Conservation (phyloP, 2,888 invertebrate genomes). For the Standfussiana lucernea region DNA sequence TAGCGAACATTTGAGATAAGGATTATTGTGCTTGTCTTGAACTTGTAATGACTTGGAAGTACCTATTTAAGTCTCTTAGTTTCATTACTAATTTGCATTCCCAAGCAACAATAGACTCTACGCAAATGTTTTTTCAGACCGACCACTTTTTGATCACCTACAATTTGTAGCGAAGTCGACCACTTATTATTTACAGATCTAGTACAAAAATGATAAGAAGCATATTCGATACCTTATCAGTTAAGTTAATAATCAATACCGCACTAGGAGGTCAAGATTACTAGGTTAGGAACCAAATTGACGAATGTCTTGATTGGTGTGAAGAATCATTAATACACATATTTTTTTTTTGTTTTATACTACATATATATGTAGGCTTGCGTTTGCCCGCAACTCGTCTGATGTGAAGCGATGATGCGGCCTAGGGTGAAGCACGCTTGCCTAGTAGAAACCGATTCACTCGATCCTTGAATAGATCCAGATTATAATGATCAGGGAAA, state of each 20-base stretch:
- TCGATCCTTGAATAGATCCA: too few relatives aligned
- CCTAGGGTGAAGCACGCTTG: too few relatives aligned
- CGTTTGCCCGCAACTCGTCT: too few relatives aligned
- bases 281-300: slow-evolving; percentile 26
- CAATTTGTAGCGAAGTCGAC: background rate
- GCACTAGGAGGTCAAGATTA: slow-evolving; percentile 50
- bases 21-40: slow-evolving; percentile 4
- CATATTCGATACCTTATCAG: slow-evolving; percentile 39
- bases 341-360: too few relatives aligned
- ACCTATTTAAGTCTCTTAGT: background rate
- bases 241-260: slow-evolving; percentile 30
- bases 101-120: background rate
- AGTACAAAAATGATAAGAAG: slow-evolving; percentile 23
- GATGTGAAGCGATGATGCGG: too few relatives aligned
- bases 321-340: background rate
- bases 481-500: too few relatives aligned
- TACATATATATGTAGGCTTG: too few relatives aligned
- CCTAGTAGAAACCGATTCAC: too few relatives aligned
- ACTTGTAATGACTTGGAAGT: background rate
- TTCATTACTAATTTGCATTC: background rate
- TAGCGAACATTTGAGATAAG: background rate
- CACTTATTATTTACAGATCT: background rate
- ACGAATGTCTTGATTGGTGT: background rate
- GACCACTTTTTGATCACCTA: background rate
- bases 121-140: background rate